Evolutionary conservation across 2,888 invertebrate genomes (phyloP), one percentile per base, ranked within the genome.

Genomic region (Cordylochernes scorpioides): DNA sequence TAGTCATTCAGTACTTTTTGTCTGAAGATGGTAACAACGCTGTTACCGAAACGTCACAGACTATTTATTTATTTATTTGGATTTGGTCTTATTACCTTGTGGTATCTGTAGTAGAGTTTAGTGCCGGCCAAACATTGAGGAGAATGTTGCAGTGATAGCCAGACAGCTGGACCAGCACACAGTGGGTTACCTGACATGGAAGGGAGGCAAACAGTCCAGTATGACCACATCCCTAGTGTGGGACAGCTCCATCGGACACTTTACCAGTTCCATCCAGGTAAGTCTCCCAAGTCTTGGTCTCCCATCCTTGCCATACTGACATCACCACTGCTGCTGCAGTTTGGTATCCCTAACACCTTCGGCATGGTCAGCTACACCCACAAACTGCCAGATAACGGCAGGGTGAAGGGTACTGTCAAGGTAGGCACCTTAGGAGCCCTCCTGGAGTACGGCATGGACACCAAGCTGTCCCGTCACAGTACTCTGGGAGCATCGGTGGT

Each of bases 401-500:
- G 75, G 51, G 46, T 84, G 15, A 67, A 70, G 44, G 54, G 74
- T 32, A 64, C 69, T 28, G 49, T 73, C 19, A 80, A 74, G 80
- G 80, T 67, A 25, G 80, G 84, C 9, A 75, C 78, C 1, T 75
- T 80, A 52, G 86, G 86, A 5, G 70, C 69, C 3, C 59, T 73
- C 31, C 57, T 80, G 1, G 86, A 88, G 49, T 88, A 84, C 49
- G 84, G 84, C 0, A 72, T 73, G 2, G 84, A 88, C 48, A 86
- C 84, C 46, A 80, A 77, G 51, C 65, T 91, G 16, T 80, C 86
- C 0, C 70, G 78, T 51, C 75, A 82, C 46, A 86, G 75, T 48
- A 68, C 70, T 24, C 58, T 88, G 2, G 70, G 74, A 1, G 86
- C 84, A 2, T 65, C 75, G 0, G 71, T 91, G 21, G 64, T 68